Base-by-base conservation (phyloP, 2,888 invertebrate genomes). In the Lutraria lutraria region DNA sequence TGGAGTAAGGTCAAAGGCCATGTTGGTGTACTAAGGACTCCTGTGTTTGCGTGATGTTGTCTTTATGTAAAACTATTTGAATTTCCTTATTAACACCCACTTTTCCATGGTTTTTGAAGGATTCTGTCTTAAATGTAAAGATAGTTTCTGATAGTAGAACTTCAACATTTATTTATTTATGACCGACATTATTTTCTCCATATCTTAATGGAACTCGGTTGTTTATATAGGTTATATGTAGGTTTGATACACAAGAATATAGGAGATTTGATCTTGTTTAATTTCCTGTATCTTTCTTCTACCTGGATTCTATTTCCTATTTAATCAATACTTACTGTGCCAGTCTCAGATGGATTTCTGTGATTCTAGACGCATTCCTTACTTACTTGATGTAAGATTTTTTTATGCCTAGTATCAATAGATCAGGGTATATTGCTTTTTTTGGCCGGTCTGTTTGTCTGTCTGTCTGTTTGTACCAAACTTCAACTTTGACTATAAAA, bases 241-340 rank as follows among this genome's bases (percentile, higher is more conserved):
- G 63, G 3, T 68, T n/a, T 25, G n/a, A 25, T 68, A 2, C 25
- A n/a, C 12, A 12, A 68, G 63, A 68, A 68, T 25, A 68, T 25
- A 4, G n/a, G 63, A 68, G 63, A 68, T 25, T 21, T 8, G 25
- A 25, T 68, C n/a, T 6, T 12, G 13, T 68, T 6, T 68, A 68
- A 68, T 68, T 25, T 68, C 60, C 63, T 68, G 63, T 25, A 6
- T 68, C 25, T n/a, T 68, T 8, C n/a, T 25, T 68, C 63, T 68
- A 68, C 63, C 63, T 68, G 63, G 63, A 68, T 68, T 25, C 3
- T 68, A n/a, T 68, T 68, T 12, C 63, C n/a, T 68, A 68, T 68
- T 25, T 68, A 68, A 68, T 68, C 63, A 68, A 68, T 68, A 68
- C 63, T 25, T 3, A n/a, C 6, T 25, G 63, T 25, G 25, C 1